Conservation (phyloP, 1,140 invertebrate genomes). For the Portunus trituberculatus region DNA sequence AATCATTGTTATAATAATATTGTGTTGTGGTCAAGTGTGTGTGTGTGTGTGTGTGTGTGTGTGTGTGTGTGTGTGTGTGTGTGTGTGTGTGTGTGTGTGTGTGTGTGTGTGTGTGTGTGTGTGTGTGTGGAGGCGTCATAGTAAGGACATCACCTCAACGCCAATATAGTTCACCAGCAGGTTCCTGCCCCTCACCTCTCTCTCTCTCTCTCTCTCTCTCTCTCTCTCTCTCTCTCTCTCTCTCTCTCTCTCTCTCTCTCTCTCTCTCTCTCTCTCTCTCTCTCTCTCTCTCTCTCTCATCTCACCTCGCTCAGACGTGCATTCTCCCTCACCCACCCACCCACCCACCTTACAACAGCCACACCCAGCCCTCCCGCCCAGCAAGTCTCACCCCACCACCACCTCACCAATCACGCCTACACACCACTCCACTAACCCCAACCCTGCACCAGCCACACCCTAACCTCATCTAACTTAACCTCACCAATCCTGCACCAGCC, state of each 20-base stretch:
- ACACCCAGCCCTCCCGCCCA: neutral
- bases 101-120: constrained; percentile 48
- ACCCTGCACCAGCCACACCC: too few species aligned
- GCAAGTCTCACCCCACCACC: neutral
- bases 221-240: neutral
- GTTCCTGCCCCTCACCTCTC: neutral
- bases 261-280: neutral
- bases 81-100: constrained; percentile 34
- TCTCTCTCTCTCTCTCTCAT: neutral
- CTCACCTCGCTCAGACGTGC: neutral
- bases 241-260: neutral
- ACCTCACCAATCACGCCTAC: constrained; percentile 7
- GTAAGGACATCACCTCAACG: too few species aligned
- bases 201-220: neutral
- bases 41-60: constrained; percentile 33
- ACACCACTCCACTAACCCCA: neutral
- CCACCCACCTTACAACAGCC: neutral
- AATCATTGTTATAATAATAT: too few species aligned
- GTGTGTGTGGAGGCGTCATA: neutral
- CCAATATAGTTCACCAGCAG: too few species aligned
- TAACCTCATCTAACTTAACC: too few species aligned
- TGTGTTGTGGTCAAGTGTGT: neutral
- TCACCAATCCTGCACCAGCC: too few species aligned
- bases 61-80: constrained; percentile 43
- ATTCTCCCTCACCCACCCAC: neutral